These are phyloP conservation scores for Gymnoscopelus braueri DNA, from an alignment of 2,797 vertebrate genomes.

Conservation along the genomic window DNA sequence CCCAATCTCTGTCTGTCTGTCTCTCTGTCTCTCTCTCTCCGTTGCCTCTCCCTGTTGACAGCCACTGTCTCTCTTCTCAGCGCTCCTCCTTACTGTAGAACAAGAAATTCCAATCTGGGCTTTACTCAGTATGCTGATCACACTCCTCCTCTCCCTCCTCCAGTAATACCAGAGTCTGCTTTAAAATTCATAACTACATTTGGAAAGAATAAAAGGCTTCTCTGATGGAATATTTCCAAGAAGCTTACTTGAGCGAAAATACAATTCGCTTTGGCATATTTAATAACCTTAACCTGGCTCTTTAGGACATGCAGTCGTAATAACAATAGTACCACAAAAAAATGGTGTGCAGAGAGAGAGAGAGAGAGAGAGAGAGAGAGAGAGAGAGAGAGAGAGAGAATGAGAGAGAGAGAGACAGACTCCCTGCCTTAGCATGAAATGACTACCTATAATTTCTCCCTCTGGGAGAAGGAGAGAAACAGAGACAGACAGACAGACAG, in stretches of 20 bases:
- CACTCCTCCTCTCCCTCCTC: slow-evolving; percentile 73
- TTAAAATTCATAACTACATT: slow-evolving; percentile 92
- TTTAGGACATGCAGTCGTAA: slow-evolving; percentile 83
- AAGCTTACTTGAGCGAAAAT: slow-evolving; percentile 87
- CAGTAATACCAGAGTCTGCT: slow-evolving; percentile 86
- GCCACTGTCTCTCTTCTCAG: slow-evolving; percentile 55
- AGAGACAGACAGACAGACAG: slow-evolving; percentile 20
- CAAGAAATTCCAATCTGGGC: slow-evolving; percentile 81
- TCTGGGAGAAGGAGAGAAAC: slow-evolving; percentile 58
- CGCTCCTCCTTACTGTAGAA: slow-evolving; percentile 63
- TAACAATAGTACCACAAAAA: slow-evolving; percentile 73
- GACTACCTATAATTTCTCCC: slow-evolving; percentile 79
- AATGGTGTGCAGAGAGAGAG: slow-evolving; percentile 34
- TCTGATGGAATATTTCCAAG: slow-evolving; percentile 87
- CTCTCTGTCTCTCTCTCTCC: neutral
- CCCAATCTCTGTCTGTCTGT: too few species aligned
- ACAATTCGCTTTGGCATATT: slow-evolving; percentile 87
- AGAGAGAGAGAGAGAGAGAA: slow-evolving; percentile 11
- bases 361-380: slow-evolving; percentile 46
- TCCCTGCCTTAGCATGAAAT: slow-evolving; percentile 79
- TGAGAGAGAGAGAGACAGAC: slow-evolving; percentile 47
- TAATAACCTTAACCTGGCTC: slow-evolving; percentile 84
- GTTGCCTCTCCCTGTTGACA: slow-evolving; percentile 49
- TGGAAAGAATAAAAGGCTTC: slow-evolving; percentile 85
- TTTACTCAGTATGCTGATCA: slow-evolving; percentile 84